Evolutionary conservation across 2,797 vertebrate species (phyloP).

Genomic region (Artibeus jamaicensis): DNA sequence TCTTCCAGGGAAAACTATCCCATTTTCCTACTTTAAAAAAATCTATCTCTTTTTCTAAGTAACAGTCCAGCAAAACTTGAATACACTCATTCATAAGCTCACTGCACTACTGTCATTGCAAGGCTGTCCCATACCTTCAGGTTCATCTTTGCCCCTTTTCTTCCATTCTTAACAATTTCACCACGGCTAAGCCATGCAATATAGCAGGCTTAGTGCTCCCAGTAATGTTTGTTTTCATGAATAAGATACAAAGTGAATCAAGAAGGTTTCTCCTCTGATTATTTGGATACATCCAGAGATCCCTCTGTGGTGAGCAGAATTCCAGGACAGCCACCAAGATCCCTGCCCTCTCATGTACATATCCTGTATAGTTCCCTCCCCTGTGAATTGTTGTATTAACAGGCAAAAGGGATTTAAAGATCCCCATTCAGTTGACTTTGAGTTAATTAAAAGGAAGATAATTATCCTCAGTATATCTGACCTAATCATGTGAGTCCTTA

Average conservation of each 20-base stretch:
- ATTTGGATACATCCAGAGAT: constrained; percentile 71
- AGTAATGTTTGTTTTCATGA: constrained; percentile 81
- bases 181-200: constrained; percentile 61
- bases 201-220: constrained; percentile 74
- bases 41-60: constrained; percentile 66
- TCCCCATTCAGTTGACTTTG: neutral
- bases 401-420: neutral
- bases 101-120: neutral
- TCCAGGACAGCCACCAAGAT: constrained; percentile 22
- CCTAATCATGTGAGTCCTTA: neutral
- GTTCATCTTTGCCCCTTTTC: neutral
- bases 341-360: neutral
- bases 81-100: constrained; percentile 56
- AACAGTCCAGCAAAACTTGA: constrained; percentile 63
- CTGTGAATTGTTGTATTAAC: neutral
- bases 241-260: constrained; percentile 80
- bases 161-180: constrained; percentile 40
- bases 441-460: neutral
- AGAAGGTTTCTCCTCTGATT: constrained; percentile 82
- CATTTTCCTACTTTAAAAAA: constrained; percentile 52
- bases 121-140: neutral
- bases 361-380: neutral
- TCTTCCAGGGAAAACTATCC: constrained; percentile 68
- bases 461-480: neutral
- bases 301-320: neutral